phyloP scores from a whole-genome alignment of 2,113 vertebrate genomes.

The Zonotrichia leucophrys region DNA sequence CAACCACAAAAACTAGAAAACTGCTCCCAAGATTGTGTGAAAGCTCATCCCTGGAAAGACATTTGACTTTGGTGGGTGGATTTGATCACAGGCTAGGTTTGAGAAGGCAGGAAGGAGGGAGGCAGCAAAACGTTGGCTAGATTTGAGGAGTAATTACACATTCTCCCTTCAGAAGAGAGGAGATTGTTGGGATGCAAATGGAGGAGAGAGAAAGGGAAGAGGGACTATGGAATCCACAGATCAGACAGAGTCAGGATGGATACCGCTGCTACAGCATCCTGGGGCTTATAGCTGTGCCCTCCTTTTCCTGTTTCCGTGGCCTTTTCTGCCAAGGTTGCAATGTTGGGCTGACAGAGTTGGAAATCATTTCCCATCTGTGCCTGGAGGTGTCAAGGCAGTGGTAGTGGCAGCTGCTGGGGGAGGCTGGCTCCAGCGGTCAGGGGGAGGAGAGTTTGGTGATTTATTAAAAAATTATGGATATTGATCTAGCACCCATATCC shows the following conservation, averaged over 20 bases:
- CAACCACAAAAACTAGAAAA: background rate
- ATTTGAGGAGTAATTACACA: background rate
- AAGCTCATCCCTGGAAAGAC: slow-evolving; percentile 36
- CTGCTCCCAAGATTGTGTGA: slow-evolving; percentile 14
- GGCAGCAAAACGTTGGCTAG: background rate
- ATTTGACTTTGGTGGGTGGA: slow-evolving; percentile 10
- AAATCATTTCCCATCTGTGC: background rate
- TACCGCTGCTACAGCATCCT: background rate
- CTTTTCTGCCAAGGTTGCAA: background rate
- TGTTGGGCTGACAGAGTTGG: background rate
- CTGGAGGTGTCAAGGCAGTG: background rate
- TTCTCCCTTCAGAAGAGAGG: background rate
- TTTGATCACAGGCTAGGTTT: background rate
- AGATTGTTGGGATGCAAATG: background rate
- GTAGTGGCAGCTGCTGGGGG: background rate
- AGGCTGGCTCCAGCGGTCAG: background rate
- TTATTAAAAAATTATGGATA: no score
- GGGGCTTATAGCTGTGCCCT: background rate
- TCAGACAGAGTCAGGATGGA: background rate
- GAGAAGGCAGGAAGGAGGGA: background rate
- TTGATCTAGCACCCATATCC: no score
- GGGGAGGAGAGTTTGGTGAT: background rate
- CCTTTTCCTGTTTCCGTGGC: background rate
- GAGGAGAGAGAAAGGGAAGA: background rate
- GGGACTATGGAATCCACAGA: background rate